phyloP scores from a whole-genome alignment of 2,113 vertebrate species.

The Prunella himalayana region DNA sequence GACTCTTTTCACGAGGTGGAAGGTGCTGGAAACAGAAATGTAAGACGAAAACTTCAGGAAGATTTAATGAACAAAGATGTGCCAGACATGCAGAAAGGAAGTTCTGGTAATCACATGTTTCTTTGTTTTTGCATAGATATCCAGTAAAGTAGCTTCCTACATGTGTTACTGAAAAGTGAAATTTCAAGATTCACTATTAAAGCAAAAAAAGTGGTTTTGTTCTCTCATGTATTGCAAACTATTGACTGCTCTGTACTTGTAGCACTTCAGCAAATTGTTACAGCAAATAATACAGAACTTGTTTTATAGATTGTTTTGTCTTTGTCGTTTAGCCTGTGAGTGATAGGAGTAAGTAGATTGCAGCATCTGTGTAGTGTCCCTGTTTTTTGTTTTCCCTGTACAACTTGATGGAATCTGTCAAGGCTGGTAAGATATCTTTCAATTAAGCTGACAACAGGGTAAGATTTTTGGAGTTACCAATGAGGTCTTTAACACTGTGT shows the following conservation, averaged over 20 bases:
- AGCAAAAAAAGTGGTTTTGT: background rate
- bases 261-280: background rate
- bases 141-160: background rate
- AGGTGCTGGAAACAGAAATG: slow-evolving; percentile 58
- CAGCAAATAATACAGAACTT: background rate
- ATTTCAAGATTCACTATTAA: background rate
- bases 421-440: background rate
- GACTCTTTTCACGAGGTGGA: slow-evolving; percentile 67
- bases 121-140: background rate
- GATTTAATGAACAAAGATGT: slow-evolving; percentile 57
- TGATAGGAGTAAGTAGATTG: background rate
- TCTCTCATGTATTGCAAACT: background rate
- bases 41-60: slow-evolving; percentile 65
- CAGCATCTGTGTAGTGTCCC: background rate
- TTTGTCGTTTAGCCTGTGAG: background rate
- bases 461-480: background rate
- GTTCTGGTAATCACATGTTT: slow-evolving; percentile 65
- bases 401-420: background rate
- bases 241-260: background rate
- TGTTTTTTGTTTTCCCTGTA: background rate
- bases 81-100: slow-evolving; percentile 57
- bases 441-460: background rate
- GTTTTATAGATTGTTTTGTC: background rate
- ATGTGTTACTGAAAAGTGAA: background rate
- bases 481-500: background rate